A percentile compares a stretch with the other conserved stretches of the same genome.
phyloP scores from a whole-genome alignment of 2,888 invertebrate species.

The Drosophila longiperda region DNA sequence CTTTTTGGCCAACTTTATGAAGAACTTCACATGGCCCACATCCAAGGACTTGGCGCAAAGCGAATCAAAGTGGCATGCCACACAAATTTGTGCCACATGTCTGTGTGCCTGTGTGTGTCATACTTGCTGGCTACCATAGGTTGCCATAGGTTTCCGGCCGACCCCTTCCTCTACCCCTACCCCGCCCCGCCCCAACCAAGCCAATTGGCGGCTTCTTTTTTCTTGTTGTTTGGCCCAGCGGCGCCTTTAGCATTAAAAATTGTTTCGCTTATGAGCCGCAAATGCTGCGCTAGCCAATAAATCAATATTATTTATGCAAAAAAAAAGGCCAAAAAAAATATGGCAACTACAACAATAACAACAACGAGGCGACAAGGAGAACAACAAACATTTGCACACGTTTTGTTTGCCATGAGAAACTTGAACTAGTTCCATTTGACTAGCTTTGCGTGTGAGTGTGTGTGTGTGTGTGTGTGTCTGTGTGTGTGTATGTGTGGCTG shows the following conservation, averaged over 20 bases:
- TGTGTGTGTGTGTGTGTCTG: conserved; percentile 6
- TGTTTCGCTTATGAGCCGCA: conserved; percentile 71
- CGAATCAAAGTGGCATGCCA: conserved; percentile 42
- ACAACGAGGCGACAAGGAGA: conserved; percentile 32
- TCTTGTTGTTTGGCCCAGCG: conserved; percentile 23
- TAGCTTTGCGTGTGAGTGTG: conserved; percentile 2
- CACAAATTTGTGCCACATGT: conserved; percentile 66
- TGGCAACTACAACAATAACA: conserved; percentile 27
- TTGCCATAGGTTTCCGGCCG: conserved; percentile 32
- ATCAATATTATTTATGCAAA: conserved; percentile 82
- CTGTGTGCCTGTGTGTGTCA: conserved; percentile 66
- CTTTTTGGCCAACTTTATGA: conserved; percentile 2
- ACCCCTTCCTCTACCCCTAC: neutral
- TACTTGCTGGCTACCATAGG: conserved; percentile 58
- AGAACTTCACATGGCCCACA: conserved; percentile 23
- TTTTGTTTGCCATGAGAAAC: conserved; percentile 65
- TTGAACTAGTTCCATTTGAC: conserved; percentile 58
- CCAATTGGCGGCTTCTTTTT: conserved; percentile 14
- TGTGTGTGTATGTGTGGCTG: neutral
- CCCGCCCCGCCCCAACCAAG: neutral
- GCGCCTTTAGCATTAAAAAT: conserved; percentile 72
- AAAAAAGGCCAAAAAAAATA: conserved; percentile 25
- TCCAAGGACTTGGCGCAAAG: conserved; percentile 37
- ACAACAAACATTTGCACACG: conserved; percentile 52
- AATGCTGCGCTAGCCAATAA: conserved; percentile 76